Base-by-base conservation (phyloP, 2,797 vertebrate species). In the Pteropus rufus region DNA sequence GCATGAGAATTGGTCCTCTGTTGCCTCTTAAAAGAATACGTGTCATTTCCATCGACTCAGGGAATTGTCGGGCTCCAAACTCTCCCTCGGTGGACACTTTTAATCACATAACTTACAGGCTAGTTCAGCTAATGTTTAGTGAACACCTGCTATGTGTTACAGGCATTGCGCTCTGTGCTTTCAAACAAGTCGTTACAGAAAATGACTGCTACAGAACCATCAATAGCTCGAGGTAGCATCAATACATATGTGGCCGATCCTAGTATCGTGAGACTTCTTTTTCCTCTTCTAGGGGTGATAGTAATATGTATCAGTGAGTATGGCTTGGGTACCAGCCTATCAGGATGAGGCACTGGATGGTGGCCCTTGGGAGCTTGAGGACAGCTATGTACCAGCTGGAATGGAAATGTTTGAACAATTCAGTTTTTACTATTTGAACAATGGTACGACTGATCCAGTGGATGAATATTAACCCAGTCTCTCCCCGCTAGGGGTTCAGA, bases 121-220 rank as follows among this genome's bases (percentile, higher is more conserved):
- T 26, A 60, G 46, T 80, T 86, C 34, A 12, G 54, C 79, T 93
- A 65, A 95, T 89, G 93, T 95, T 91, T 80, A 49, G 85, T 70
- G 85, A 96, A 93, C 89, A 95, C 91, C 95, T 94, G 94, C 75
- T 64, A 3, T 69, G 79, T 81, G 60, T 67, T 21, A 49, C 1
- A 24, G 85, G 73, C 69, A 21, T 58, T 49, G n/a, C n/a, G 56
- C 3, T 39, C 79, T 14, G 15, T 29, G 52, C 60, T 23, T 76
- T 81, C 34, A 9, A 24, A 39, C 2, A 23, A 39, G 31, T 39
- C 46, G 21, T 49, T 60, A 7, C 26, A 69, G 88, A 54, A 82
- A 92, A 92, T 31, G 75, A 36, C 56, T 52, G 11, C 24, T 36
- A 19, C 5, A 12, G 58, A 46, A 23, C 29, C 34, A 9, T 81